These are phyloP conservation scores for Mastomys natalensis DNA, from an alignment of 2,113 vertebrate genomes.

Conservation along the genomic window DNA sequence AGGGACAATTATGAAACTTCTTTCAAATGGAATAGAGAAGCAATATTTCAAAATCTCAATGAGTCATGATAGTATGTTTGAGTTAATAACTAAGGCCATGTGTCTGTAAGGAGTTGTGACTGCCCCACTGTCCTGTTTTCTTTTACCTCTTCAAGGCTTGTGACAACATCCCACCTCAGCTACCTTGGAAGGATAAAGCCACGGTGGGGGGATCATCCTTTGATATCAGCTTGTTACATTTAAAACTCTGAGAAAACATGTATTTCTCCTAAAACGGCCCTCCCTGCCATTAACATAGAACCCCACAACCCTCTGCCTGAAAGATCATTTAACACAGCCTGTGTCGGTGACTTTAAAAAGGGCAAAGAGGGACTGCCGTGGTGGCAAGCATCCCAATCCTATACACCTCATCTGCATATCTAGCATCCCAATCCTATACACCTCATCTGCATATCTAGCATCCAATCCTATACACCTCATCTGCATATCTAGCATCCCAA, in stretches of 20 bases:
- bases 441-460: neutral
- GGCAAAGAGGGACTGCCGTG: neutral
- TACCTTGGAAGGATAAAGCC: neutral
- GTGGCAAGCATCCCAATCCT: too few relatives aligned
- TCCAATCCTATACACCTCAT: too few relatives aligned
- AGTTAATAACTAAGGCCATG: neutral
- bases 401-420: too few relatives aligned
- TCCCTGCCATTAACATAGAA: neutral
- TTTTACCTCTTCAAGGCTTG: neutral
- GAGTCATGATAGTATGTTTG: neutral
- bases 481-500: too few relatives aligned
- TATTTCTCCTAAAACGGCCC: neutral
- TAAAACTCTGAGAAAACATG: neutral
- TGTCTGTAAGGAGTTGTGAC: neutral
- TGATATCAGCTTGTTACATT: neutral
- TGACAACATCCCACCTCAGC: neutral
- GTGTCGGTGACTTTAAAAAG: neutral
- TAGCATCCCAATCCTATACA: too few relatives aligned
- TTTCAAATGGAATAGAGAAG: conserved; percentile 2
- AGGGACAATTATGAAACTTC: neutral
- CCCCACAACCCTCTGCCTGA: too few relatives aligned
- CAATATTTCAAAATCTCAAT: neutral
- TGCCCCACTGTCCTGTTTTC: fast-evolving
- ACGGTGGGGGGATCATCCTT: neutral
- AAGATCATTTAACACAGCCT: fast-evolving